A percentile compares a stretch with the other conserved stretches of the same genome.
Conservation (phyloP, 2,113 vertebrate species). For the Danionella cerebrum region DNA sequence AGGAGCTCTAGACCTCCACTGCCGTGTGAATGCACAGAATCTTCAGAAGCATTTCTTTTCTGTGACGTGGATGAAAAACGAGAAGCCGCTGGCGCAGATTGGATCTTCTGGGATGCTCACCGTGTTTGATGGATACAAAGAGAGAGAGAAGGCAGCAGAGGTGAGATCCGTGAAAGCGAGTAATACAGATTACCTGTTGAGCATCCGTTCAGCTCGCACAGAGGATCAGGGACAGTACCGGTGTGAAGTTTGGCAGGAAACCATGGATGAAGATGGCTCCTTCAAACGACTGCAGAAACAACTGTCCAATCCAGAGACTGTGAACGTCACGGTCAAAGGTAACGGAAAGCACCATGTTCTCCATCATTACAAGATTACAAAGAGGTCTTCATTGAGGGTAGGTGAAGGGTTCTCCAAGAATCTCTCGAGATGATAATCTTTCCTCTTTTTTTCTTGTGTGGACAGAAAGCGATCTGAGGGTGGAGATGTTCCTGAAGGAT, state of each 20-base stretch:
- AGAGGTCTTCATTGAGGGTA: no score
- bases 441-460: background rate
- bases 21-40: slow-evolving; percentile 48
- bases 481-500: slow-evolving; percentile 39
- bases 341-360: no score
- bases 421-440: no score
- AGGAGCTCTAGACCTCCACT: slow-evolving; percentile 59
- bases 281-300: slow-evolving; percentile 44
- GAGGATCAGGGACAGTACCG: slow-evolving; percentile 66
- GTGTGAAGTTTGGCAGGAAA: slow-evolving; percentile 63
- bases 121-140: slow-evolving; percentile 41
- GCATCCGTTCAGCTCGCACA: slow-evolving; percentile 51
- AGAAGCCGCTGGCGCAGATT: slow-evolving; percentile 50
- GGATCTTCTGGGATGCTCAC: slow-evolving; percentile 62
- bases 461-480: slow-evolving; percentile 58
- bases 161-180: slow-evolving; percentile 57
- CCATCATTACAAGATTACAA: no score
- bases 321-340: slow-evolving; percentile 56
- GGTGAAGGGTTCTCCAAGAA: no score
- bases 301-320: slow-evolving; percentile 33
- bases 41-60: slow-evolving; percentile 53
- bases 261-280: slow-evolving; percentile 34
- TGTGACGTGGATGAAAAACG: slow-evolving; percentile 61
- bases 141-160: slow-evolving; percentile 53
- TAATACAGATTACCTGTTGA: slow-evolving; percentile 58